A percentile compares a stretch with the other conserved stretches of the same genome.
Evolutionary conservation across 2,888 invertebrate genomes (phyloP).

Genomic region (Blera fallax): DNA sequence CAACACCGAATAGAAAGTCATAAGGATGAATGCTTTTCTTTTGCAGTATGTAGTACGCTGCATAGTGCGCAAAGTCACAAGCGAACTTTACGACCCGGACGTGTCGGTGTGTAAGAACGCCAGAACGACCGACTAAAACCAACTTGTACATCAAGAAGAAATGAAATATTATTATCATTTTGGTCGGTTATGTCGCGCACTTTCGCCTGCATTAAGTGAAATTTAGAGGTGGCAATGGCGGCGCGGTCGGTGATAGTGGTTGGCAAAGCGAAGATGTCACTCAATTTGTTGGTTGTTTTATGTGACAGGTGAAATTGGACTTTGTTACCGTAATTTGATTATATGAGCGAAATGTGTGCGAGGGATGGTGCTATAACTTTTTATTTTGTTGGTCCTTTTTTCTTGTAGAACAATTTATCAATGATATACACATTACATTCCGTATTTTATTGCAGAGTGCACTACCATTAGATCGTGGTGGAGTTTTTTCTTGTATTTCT

Average conservation of each 20-base stretch:
- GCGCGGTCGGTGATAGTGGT: constrained; percentile 12
- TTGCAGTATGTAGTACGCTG: constrained; percentile 32
- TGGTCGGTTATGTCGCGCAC: constrained; percentile 46
- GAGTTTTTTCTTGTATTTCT: background rate
- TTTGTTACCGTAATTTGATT: constrained; percentile 68
- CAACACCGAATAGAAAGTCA: constrained; percentile 66
- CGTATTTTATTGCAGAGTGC: constrained; percentile 35
- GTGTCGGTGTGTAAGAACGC: constrained; percentile 39
- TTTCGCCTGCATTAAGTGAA: constrained; percentile 62
- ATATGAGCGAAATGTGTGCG: constrained; percentile 28
- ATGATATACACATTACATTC: constrained; percentile 16
- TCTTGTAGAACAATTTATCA: constrained; percentile 22
- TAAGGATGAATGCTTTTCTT: constrained; percentile 54
- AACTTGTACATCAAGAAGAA: constrained; percentile 56
- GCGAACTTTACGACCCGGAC: constrained; percentile 61
- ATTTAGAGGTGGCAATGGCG: constrained; percentile 46
- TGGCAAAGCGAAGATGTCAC: constrained; percentile 54
- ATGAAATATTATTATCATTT: constrained; percentile 71
- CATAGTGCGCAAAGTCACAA: constrained; percentile 35
- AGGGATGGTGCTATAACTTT: constrained; percentile 33
- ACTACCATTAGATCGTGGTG: background rate
- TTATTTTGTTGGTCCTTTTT: constrained; percentile 5
- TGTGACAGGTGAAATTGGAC: constrained; percentile 66
- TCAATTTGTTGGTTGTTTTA: constrained; percentile 66
- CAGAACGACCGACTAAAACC: constrained; percentile 19